Base-by-base conservation (phyloP, 2,797 vertebrate species). In the Phataginus tricuspis region DNA sequence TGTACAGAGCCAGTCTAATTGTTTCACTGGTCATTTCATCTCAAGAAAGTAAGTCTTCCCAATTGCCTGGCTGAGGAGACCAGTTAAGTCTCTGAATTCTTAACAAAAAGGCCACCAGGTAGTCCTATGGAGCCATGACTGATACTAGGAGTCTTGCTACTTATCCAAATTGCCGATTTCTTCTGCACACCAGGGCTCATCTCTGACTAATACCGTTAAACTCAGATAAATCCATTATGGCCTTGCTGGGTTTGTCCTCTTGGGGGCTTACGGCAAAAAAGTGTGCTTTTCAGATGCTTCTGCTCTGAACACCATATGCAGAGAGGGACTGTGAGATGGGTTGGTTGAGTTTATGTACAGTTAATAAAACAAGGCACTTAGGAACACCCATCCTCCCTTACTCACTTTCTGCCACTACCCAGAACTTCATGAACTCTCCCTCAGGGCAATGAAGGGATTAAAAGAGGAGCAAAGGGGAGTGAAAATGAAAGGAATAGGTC, bases 11-110 rank as follows among this genome's bases (percentile, higher is more conserved):
- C 37, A 84, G n/a, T 87, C 77, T 69, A 82, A 95, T 45, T 95
- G 83, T 39, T 78, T 94, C 31, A 12, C 10, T 64, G 12, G 85
- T 82, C 68, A 94, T 72, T 96, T 92, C 53, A 77, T 21, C 68
- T 34, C 63, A 96, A 93, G 91, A 83, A 90, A 95, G 55, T 84
- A 90, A 90, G 86, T 85, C 23, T 57, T 55, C n/a, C 59, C 37
- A 95, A 37, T 1, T 89, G 25, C 45, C 64, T 71, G n/a, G 39
- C 69, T 77, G 37, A 93, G 59, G 66, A 90, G 78, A 77, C 51
- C 49, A 86, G 29, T 45, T 61, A 93, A 82, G 10, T 79, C 18
- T 82, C 69, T 37, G 1, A 74, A 74, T 93, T 90, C 63, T 86
- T 92, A 91, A 84, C 61, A 59, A 55, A 86, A 84, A 68, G 14